Percentiles rank a stretch among this genome's conserved stretches.
phyloP scores from a whole-genome alignment of 2,888 invertebrate genomes.

The Agrochola lychnidis region DNA sequence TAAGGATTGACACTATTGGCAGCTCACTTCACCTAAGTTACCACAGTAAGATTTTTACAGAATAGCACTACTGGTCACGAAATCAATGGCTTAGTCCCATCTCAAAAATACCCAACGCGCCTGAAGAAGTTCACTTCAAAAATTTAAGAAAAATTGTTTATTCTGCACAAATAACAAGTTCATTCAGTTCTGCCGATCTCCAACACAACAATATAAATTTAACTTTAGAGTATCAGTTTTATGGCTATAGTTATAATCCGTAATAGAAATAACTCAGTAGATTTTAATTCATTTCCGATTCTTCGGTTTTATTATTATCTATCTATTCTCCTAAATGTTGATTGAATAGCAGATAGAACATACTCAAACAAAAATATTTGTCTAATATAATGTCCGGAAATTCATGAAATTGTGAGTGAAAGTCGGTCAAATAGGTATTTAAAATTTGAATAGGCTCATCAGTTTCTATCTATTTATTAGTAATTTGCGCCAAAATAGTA shows the following conservation, averaged over 20 bases:
- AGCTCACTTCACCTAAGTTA: too few species aligned
- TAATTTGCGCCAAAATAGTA: constrained; percentile 1
- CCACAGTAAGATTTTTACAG: too few species aligned
- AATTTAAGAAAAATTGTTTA: neutral
- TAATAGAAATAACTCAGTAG: neutral
- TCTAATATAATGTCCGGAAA: neutral
- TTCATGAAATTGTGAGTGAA: neutral
- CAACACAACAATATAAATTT: neutral
- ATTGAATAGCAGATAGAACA: neutral
- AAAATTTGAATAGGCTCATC: neutral
- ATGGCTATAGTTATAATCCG: neutral
- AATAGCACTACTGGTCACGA: too few species aligned
- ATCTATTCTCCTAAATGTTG: neutral
- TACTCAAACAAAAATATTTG: neutral
- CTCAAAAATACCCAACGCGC: too few species aligned
- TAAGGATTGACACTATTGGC: too few species aligned
- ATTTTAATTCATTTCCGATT: neutral
- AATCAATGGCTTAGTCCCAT: too few species aligned
- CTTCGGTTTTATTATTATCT: neutral
- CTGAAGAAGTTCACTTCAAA: too few species aligned
- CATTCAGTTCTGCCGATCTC: neutral
- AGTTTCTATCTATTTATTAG: neutral
- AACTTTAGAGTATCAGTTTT: neutral
- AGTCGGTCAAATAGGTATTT: constrained; percentile 11
- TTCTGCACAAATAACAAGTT: neutral